Conservation (phyloP, 2,797 vertebrate species). For the Todus mexicanus region DNA sequence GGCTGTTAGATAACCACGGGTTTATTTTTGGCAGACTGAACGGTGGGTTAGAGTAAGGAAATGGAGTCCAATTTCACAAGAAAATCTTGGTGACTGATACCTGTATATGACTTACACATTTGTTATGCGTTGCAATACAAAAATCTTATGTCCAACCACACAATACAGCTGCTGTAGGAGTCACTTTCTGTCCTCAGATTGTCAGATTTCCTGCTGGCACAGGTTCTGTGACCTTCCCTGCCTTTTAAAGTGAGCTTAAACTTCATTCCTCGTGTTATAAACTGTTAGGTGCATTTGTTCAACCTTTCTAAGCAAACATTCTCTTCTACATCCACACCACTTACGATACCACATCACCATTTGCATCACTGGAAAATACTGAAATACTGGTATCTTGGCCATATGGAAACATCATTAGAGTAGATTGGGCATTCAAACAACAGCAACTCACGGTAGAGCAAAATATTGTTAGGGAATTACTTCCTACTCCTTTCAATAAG, state of each 20-base stretch:
- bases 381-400: background rate
- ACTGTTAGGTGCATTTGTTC: background rate
- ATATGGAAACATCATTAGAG: accelerated
- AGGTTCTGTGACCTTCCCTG: background rate
- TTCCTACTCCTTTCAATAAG: background rate
- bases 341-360: background rate
- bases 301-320: background rate
- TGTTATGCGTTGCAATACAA: background rate
- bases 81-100: background rate
- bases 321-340: background rate
- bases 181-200: background rate
- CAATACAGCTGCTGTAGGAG: background rate
- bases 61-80: background rate
- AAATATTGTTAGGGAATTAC: background rate
- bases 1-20: slow-evolving; percentile 36
- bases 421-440: background rate
- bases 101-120: background rate
- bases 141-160: background rate
- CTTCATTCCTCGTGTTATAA: background rate
- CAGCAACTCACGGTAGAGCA: background rate
- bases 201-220: background rate
- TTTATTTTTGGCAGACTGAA: slow-evolving; percentile 22
- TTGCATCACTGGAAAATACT: background rate
- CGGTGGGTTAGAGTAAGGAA: background rate
- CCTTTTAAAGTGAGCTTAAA: background rate